Evolutionary conservation across 2,113 vertebrate species (phyloP).

Genomic region (Nicator chloris): DNA sequence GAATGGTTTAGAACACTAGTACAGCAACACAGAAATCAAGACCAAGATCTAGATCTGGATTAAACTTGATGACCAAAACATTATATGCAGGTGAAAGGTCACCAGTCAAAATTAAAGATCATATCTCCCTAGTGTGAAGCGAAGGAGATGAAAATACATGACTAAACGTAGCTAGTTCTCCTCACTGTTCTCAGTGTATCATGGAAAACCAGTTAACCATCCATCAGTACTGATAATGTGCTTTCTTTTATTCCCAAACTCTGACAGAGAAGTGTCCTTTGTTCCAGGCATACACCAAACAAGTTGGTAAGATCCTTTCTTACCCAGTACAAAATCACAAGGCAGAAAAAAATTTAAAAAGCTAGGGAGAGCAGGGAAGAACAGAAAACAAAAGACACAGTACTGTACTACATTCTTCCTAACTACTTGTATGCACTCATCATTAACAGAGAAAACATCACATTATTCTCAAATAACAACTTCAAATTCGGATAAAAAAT

Average conservation of each 20-base stretch:
- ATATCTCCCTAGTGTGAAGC: background rate
- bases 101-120: background rate
- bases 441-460: background rate
- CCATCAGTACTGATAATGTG: background rate
- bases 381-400: background rate
- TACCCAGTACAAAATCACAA: background rate
- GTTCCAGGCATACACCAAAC: background rate
- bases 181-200: background rate
- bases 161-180: background rate
- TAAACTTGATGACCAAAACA: background rate
- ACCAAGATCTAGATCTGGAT: background rate
- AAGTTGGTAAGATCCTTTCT: background rate
- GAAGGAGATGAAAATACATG: background rate
- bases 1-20: background rate
- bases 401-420: background rate
- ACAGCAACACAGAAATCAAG: background rate
- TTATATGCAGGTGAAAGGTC: background rate
- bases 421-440: background rate
- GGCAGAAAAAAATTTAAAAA: background rate
- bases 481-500: background rate
- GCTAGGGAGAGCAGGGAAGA: accelerated
- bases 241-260: background rate
- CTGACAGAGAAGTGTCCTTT: background rate
- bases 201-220: background rate
- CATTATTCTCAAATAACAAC: background rate